phyloP scores from a whole-genome alignment of 2,888 invertebrate genomes.

The Andrena dorsata region DNA sequence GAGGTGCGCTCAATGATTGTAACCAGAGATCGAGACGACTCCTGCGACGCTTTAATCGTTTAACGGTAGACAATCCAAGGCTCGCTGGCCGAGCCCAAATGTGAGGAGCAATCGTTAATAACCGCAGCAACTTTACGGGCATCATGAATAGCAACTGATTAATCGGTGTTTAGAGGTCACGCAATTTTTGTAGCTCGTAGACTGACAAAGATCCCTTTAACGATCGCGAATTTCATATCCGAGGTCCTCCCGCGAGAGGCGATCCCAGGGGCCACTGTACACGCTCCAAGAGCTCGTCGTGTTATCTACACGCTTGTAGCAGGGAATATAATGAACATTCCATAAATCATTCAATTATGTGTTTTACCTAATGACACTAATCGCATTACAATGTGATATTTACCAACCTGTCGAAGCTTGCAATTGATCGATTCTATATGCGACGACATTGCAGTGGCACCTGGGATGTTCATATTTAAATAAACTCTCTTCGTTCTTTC shows the following conservation, averaged over 20 bases:
- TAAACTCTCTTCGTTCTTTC: slow-evolving; percentile 34
- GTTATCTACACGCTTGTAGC: neutral
- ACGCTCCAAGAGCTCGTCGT: neutral
- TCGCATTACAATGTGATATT: too few relatives aligned
- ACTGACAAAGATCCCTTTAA: slow-evolving; percentile 65
- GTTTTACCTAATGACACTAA: neutral
- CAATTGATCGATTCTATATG: neutral
- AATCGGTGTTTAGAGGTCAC: slow-evolving; percentile 79
- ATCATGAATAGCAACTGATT: slow-evolving; percentile 60
- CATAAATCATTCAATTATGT: neutral
- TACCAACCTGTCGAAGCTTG: neutral
- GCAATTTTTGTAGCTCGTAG: slow-evolving; percentile 80
- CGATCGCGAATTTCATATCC: slow-evolving; percentile 60
- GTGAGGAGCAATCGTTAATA: slow-evolving; percentile 54
- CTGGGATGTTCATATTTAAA: slow-evolving; percentile 8
- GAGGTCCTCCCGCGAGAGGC: slow-evolving; percentile 34
- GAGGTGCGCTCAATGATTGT: neutral
- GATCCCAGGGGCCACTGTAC: slow-evolving; percentile 35
- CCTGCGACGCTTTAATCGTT: slow-evolving; percentile 46
- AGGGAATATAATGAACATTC: neutral
- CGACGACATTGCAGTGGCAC: slow-evolving; percentile 11
- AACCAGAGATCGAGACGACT: slow-evolving; percentile 35
- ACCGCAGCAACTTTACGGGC: slow-evolving; percentile 56
- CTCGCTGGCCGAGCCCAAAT: slow-evolving; percentile 81
- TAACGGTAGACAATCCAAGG: slow-evolving; percentile 60